These are phyloP conservation scores for Sebastes steindachneri DNA, from an alignment of 2,797 vertebrate genomes.

Conservation along the genomic window DNA sequence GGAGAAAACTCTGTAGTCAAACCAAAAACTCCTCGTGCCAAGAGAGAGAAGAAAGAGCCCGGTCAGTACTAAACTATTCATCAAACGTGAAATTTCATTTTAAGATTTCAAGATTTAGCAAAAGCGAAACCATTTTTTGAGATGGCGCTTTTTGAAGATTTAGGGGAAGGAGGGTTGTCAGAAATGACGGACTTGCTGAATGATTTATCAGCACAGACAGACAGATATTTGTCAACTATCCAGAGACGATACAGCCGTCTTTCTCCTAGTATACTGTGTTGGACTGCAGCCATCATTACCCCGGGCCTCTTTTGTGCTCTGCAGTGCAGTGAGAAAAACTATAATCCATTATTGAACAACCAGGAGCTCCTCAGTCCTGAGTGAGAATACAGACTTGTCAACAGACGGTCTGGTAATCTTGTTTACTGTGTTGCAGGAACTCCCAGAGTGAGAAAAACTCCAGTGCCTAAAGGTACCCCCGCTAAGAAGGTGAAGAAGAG, in stretches of 20 bases:
- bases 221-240: slow-evolving; percentile 4
- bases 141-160: background rate
- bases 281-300: background rate
- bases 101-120: background rate
- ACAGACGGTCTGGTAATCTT: background rate
- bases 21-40: slow-evolving; percentile 85
- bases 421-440: slow-evolving; percentile 61
- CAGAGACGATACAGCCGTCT: background rate
- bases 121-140: background rate
- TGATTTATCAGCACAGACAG: background rate
- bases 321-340: background rate
- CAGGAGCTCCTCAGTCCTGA: background rate
- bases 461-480: slow-evolving; percentile 80
- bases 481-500: slow-evolving; percentile 94
- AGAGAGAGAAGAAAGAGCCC: slow-evolving; percentile 94
- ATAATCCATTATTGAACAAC: slow-evolving; percentile 27
- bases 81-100: background rate
- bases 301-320: background rate
- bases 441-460: slow-evolving; percentile 88
- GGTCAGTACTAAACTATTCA: slow-evolving; percentile 75
- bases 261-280: background rate
- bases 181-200: background rate
- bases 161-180: background rate
- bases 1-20: slow-evolving; percentile 84
- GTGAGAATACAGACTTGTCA: background rate